A percentile compares a stretch with the other conserved stretches of the same genome.
Evolutionary conservation across 2,797 vertebrate species (phyloP).

Genomic region (Malacoraja senta): DNA sequence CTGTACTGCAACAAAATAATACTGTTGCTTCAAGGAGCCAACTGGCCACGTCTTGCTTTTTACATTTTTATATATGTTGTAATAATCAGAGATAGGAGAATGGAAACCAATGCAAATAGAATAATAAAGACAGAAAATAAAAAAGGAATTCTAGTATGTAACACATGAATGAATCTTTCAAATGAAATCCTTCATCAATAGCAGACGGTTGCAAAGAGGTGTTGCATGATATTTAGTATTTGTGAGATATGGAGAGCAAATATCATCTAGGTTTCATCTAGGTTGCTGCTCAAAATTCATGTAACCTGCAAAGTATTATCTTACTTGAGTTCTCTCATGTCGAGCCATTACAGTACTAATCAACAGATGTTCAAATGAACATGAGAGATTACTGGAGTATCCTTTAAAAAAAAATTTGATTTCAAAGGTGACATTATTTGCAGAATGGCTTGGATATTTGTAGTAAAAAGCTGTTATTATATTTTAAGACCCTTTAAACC

Average conservation of each 20-base stretch:
- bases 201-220: too few species aligned
- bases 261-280: too few species aligned
- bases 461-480: not conserved
- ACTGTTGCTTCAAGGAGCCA: too few species aligned
- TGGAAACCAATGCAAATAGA: not conserved
- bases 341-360: not conserved
- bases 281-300: too few species aligned
- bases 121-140: not conserved
- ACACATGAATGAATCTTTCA: too few species aligned
- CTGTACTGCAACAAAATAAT: too few species aligned
- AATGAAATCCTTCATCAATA: too few species aligned
- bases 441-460: not conserved
- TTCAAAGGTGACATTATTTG: not conserved
- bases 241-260: too few species aligned
- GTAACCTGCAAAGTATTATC: not conserved
- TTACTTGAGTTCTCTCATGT: not conserved
- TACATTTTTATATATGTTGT: too few species aligned
- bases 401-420: not conserved
- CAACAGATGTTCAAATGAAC: not conserved
- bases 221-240: too few species aligned
- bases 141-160: not conserved
- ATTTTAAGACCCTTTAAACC: conserved; percentile 40
- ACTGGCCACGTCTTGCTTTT: too few species aligned
- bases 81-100: not conserved
- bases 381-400: not conserved